Evolutionary conservation across 2,888 invertebrate genomes (phyloP).

Genomic region (Drosophila melanosoma): DNA sequence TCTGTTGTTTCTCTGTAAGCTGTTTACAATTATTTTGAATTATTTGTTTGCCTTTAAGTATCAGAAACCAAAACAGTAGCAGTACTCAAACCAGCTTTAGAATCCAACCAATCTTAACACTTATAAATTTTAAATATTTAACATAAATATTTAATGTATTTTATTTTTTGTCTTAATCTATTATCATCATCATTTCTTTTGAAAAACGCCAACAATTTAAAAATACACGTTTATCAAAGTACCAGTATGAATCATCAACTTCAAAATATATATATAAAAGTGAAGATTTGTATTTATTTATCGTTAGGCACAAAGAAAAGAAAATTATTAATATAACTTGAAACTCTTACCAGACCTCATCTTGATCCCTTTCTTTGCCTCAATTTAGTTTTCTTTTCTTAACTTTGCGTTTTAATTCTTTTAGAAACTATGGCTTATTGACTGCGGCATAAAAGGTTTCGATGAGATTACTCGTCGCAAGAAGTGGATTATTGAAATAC

Average conservation of each 20-base stretch:
- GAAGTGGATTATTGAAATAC: background rate
- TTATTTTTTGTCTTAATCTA: too few relatives aligned
- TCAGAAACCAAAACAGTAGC: background rate
- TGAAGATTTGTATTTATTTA: background rate
- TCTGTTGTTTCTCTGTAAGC: conserved; percentile 45
- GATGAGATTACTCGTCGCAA: background rate
- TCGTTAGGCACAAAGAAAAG: background rate
- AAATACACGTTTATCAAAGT: background rate
- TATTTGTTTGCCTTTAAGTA: conserved; percentile 45
- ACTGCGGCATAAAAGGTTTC: background rate
- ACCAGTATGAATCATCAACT: too few relatives aligned
- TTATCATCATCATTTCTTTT: too few relatives aligned
- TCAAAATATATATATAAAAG: too few relatives aligned
- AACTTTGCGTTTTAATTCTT: background rate
- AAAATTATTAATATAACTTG: background rate
- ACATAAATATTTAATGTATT: conserved; percentile 53
- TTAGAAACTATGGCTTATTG: background rate
- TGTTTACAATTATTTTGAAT: conserved; percentile 73
- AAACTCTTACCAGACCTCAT: background rate
- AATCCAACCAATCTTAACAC: conserved; percentile 8
- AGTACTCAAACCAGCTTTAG: conserved; percentile 1
- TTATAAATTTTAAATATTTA: too few relatives aligned
- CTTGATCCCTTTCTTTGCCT: background rate
- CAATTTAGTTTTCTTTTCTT: background rate
- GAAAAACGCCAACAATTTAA: conserved; percentile 3